Percentiles rank a stretch among this genome's conserved stretches.
Conservation (phyloP, 2,888 invertebrate genomes). For the Bedellia somnulentella region DNA sequence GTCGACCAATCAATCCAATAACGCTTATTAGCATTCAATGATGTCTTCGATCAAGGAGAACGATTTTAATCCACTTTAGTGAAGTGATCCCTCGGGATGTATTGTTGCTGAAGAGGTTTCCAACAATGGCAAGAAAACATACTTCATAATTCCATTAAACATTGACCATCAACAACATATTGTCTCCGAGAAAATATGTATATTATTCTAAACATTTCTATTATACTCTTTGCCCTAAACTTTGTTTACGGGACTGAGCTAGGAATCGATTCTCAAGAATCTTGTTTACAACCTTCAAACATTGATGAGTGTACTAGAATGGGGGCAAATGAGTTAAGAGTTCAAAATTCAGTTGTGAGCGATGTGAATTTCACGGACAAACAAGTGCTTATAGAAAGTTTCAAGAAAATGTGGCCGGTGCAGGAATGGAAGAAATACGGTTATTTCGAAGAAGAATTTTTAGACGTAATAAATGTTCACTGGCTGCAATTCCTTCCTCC, state of each 20-base stretch:
- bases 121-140: not conserved
- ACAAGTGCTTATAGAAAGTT: slow-evolving; percentile 23
- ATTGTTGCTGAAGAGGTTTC: not conserved
- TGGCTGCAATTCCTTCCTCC: slow-evolving; percentile 74
- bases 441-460: slow-evolving; percentile 59
- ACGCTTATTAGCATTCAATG: slow-evolving; percentile 29
- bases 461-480: slow-evolving; percentile 66
- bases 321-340: too few species aligned
- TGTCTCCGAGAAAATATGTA: too few species aligned
- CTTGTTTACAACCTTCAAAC: too few species aligned
- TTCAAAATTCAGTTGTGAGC: too few species aligned
- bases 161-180: slow-evolving; percentile 21
- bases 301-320: too few species aligned
- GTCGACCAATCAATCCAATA: slow-evolving; percentile 33
- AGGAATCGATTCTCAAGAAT: too few species aligned
- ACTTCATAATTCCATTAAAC: slow-evolving; percentile 21
- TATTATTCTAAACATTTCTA: too few species aligned
- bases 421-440: slow-evolving; percentile 53
- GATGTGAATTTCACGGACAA: too few species aligned
- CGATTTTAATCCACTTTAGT: slow-evolving; percentile 51
- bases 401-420: slow-evolving; percentile 41
- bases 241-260: too few species aligned
- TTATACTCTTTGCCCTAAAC: too few species aligned
- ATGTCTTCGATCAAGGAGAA: slow-evolving; percentile 32
- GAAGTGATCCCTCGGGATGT: not conserved